These are phyloP conservation scores for Strix uralensis DNA, from an alignment of 2,113 vertebrate species.

Conservation along the genomic window DNA sequence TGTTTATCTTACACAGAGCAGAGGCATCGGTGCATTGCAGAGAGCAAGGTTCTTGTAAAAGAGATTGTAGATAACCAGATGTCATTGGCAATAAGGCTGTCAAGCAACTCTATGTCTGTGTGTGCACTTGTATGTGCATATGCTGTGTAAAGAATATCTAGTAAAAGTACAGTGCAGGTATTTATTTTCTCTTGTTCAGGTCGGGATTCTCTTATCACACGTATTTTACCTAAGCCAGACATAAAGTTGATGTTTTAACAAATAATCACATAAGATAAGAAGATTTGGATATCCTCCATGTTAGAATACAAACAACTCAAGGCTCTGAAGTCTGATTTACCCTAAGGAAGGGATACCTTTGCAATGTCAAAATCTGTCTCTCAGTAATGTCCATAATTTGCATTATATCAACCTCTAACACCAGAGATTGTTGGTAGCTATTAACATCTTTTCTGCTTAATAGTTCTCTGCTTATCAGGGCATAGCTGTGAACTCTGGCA, in stretches of 20 bases:
- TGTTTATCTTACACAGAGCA: slow-evolving; percentile 2
- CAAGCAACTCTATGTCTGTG: background rate
- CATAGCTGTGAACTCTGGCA: background rate
- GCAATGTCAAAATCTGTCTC: background rate
- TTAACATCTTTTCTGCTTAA: background rate
- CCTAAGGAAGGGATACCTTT: background rate
- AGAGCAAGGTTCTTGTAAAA: background rate
- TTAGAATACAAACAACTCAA: background rate
- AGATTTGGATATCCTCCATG: background rate
- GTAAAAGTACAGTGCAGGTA: background rate
- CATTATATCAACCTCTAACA: background rate
- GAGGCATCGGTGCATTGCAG: background rate
- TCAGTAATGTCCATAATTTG: background rate
- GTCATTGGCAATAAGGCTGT: background rate
- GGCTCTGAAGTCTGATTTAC: background rate
- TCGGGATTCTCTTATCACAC: background rate
- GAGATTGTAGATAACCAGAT: slow-evolving; percentile 36
- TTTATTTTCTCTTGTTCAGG: background rate
- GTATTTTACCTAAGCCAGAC: background rate
- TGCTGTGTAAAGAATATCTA: background rate
- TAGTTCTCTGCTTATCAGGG: background rate
- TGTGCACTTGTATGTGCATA: background rate
- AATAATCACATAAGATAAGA: background rate
- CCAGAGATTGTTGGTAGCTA: background rate
- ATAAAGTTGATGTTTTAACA: background rate